Percentiles rank a stretch among this genome's conserved stretches.
Evolutionary conservation across 2,113 vertebrate genomes (phyloP).

Genomic region (Empidonax traillii): DNA sequence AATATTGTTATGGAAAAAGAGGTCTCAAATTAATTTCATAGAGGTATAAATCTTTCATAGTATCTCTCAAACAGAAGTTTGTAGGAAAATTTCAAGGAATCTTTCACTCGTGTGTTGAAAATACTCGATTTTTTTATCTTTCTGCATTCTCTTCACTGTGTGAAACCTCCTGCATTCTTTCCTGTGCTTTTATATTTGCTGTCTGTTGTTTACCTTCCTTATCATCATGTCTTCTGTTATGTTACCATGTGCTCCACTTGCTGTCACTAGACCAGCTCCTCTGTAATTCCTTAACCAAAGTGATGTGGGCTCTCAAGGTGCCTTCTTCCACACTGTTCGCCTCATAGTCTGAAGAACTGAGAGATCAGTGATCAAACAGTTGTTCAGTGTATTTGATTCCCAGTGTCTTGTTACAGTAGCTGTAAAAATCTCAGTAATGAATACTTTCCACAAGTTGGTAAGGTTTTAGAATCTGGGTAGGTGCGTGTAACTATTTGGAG

Average conservation of each 20-base stretch:
- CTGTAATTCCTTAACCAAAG: background rate
- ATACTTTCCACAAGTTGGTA: background rate
- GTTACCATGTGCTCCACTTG: background rate
- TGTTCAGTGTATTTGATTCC: background rate
- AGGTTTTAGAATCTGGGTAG: background rate
- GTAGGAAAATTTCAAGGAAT: background rate
- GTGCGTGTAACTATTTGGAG: background rate
- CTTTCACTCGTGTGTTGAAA: background rate
- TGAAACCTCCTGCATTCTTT: background rate
- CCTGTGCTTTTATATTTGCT: background rate
- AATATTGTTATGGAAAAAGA: background rate
- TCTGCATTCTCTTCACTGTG: background rate
- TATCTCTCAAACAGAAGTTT: background rate
- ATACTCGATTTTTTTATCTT: accelerated
- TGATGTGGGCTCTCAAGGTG: background rate
- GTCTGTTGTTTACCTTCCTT: background rate
- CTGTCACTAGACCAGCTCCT: background rate
- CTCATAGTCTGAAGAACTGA: background rate
- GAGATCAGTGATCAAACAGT: background rate
- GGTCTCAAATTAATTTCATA: background rate
- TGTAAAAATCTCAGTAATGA: background rate
- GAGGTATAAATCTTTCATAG: background rate
- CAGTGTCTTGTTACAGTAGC: background rate
- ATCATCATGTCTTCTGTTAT: background rate
- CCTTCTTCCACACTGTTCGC: background rate